Conservation (phyloP, 2,888 invertebrate genomes). For the Hymenopus coronatus region DNA sequence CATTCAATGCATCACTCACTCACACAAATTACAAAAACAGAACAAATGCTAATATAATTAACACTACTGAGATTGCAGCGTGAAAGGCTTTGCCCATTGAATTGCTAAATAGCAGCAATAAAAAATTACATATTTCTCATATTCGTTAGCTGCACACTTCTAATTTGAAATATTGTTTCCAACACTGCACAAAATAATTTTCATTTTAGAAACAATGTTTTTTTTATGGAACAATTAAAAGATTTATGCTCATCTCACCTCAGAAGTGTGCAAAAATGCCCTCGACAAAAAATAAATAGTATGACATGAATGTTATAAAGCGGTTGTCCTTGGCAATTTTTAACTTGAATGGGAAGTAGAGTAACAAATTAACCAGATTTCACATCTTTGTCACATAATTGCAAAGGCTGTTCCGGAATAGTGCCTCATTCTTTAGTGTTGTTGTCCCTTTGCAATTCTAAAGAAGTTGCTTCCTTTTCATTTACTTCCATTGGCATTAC, state of each 20-base stretch:
- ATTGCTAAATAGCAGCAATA: not conserved
- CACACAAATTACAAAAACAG: not conserved
- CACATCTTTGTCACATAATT: not conserved
- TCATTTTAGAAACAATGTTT: not conserved
- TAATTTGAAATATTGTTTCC: not conserved
- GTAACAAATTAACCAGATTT: not conserved
- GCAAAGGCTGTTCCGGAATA: not conserved
- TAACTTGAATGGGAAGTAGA: not conserved
- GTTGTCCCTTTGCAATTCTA: not conserved
- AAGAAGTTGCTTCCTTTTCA: not conserved
- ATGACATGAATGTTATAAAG: not conserved
- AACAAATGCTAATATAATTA: not conserved
- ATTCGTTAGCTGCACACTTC: not conserved
- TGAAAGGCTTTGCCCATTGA: not conserved
- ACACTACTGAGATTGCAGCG: not conserved
- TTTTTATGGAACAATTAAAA: not conserved
- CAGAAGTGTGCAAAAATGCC: not conserved
- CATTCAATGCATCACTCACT: not conserved
- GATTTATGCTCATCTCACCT: not conserved
- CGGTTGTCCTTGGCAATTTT: not conserved
- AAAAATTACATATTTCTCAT: not conserved
- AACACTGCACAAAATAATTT: not conserved
- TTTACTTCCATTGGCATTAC: not conserved
- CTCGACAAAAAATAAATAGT: not conserved
- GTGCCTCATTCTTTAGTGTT: not conserved